These are phyloP conservation scores for Brachirus orientalis DNA, from an alignment of 2,113 vertebrate species.

Conservation along the genomic window DNA sequence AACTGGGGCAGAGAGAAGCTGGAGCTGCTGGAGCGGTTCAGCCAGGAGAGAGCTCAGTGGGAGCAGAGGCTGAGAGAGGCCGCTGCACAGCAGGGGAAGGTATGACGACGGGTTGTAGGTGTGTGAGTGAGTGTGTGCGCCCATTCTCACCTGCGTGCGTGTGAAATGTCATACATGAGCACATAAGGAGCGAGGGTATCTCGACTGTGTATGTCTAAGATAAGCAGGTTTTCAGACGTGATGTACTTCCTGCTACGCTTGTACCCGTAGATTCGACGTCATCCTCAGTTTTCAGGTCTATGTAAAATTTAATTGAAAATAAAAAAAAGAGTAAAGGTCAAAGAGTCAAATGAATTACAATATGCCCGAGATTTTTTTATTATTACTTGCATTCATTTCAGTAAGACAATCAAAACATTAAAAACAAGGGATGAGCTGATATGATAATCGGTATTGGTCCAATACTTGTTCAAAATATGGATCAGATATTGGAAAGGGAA, in stretches of 20 bases:
- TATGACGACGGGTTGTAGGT: constrained; percentile 1
- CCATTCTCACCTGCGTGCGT: not conserved
- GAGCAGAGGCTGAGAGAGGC: constrained; percentile 91
- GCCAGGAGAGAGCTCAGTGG: constrained; percentile 90
- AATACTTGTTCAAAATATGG: too few species aligned
- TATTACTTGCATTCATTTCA: too few species aligned
- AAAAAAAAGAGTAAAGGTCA: too few species aligned
- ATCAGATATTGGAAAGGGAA: too few species aligned
- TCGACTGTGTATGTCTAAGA: not conserved
- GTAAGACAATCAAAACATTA: too few species aligned
- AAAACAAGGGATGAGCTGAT: too few species aligned
- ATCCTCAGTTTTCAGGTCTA: not conserved
- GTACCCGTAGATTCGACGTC: not conserved
- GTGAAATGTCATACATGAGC: too few species aligned
- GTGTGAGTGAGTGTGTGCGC: not conserved
- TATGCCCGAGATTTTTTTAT: too few species aligned
- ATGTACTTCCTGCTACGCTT: not conserved
- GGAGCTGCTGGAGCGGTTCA: constrained; percentile 91
- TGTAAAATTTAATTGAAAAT: too few species aligned
- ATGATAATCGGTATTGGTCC: too few species aligned
- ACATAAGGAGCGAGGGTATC: too few species aligned
- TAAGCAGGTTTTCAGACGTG: not conserved
- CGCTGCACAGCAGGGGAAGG: constrained; percentile 61
- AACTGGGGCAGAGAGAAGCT: constrained; percentile 97
- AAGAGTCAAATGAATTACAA: too few species aligned